Evolutionary conservation across 2,113 vertebrate species (phyloP).

Genomic region (Centropristis striata): DNA sequence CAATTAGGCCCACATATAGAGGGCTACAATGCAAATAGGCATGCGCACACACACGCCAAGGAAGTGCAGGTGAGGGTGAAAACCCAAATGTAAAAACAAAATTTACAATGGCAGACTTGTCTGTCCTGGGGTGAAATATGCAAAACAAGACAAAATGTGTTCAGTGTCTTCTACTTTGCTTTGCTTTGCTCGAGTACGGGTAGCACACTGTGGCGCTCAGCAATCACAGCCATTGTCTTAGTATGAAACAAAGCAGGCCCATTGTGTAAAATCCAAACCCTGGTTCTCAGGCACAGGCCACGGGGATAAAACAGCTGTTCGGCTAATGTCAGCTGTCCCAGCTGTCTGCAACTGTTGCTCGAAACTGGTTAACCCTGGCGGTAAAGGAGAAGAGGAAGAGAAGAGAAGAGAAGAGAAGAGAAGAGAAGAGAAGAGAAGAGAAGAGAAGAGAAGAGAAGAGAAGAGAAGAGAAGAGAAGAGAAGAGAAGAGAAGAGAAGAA

Average conservation of each 20-base stretch:
- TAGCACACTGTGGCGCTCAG: slow-evolving; percentile 21
- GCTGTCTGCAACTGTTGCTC: slow-evolving; percentile 80
- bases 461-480: slow-evolving; percentile 3
- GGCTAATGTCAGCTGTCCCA: slow-evolving; percentile 72
- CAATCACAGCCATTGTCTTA: slow-evolving; percentile 71
- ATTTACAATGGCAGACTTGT: not conserved
- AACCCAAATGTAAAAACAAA: slow-evolving; percentile 7
- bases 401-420: slow-evolving; percentile 1
- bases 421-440: slow-evolving; percentile 3
- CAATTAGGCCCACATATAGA: slow-evolving; percentile 52
- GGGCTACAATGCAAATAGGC: slow-evolving; percentile 35
- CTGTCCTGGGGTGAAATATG: slow-evolving; percentile 15
- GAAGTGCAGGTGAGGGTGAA: slow-evolving; percentile 16
- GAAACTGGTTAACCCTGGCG: slow-evolving; percentile 50
- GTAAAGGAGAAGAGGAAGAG: slow-evolving; percentile 11
- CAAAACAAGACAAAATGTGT: slow-evolving; percentile 13
- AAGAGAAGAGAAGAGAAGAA: slow-evolving; percentile 10
- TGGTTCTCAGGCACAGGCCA: slow-evolving; percentile 60
- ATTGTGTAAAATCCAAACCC: slow-evolving; percentile 68
- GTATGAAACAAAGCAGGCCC: slow-evolving; percentile 74
- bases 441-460: slow-evolving; percentile 21
- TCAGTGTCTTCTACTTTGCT: slow-evolving; percentile 39
- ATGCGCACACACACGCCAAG: slow-evolving; percentile 19
- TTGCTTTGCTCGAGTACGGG: slow-evolving; percentile 16
- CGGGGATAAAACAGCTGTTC: slow-evolving; percentile 79